phyloP scores from a whole-genome alignment of 2,113 vertebrate genomes.

The Typhlomys cinereus region DNA sequence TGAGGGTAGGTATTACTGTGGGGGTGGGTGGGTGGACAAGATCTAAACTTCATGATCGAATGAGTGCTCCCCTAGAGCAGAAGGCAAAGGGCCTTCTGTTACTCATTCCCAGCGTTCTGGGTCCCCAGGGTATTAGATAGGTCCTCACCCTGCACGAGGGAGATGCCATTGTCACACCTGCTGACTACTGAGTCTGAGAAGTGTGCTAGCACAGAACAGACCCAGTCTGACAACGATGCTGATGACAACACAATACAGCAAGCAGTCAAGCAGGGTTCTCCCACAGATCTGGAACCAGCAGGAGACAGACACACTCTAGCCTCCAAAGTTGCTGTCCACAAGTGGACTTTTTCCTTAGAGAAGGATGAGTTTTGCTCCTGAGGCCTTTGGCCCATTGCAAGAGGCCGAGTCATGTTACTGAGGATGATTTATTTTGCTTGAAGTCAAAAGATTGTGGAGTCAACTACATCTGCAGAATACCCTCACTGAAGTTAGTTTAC shows the following conservation, averaged over 20 bases:
- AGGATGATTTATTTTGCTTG: not conserved
- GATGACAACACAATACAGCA: too few relatives aligned
- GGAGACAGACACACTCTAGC: not conserved
- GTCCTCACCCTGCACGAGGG: not conserved
- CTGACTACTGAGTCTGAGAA: not conserved
- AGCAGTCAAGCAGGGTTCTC: not conserved
- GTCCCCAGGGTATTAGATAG: not conserved
- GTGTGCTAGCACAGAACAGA: too few relatives aligned
- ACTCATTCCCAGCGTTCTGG: not conserved
- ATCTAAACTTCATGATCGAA: not conserved
- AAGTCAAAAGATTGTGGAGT: not conserved
- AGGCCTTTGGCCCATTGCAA: not conserved
- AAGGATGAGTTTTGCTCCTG: not conserved
- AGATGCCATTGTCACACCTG: not conserved
- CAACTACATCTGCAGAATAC: not conserved
- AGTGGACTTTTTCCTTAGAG: not conserved
- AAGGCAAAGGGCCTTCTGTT: not conserved
- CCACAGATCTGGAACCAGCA: not conserved
- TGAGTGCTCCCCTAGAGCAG: accelerated
- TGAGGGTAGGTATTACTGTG: too few relatives aligned
- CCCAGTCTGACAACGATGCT: too few relatives aligned
- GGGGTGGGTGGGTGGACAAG: too few relatives aligned
- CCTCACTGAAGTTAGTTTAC: not conserved
- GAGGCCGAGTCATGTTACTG: not conserved
- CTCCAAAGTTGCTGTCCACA: not conserved